Conservation (phyloP, 2,113 vertebrate species). For the Thalassoma bifasciatum region DNA sequence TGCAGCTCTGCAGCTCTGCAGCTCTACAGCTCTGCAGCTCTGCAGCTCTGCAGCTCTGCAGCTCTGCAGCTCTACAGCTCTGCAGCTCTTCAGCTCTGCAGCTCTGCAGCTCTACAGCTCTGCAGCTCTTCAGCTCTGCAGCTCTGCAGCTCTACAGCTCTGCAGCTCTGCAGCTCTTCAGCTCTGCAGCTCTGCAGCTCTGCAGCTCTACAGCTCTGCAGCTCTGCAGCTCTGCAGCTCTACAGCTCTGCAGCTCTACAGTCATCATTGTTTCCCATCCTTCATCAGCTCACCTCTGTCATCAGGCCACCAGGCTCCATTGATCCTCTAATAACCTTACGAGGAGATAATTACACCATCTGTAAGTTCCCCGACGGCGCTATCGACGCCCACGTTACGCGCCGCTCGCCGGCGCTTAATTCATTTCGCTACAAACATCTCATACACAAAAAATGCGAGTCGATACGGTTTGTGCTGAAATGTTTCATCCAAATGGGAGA, state of each 20-base stretch:
- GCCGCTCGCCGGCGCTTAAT: constrained; percentile 63
- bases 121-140: no score
- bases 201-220: no score
- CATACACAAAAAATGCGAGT: constrained; percentile 58
- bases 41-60: no score
- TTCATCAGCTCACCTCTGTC: constrained; percentile 68
- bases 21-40: no score
- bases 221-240: no score
- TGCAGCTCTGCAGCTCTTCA: no score
- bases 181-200: no score
- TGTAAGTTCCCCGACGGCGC: constrained; percentile 68
- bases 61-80: no score
- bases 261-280: constrained; percentile 47
- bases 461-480: constrained; percentile 65
- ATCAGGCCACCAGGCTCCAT: constrained; percentile 63
- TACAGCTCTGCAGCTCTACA: constrained; percentile 8
- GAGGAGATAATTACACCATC: constrained; percentile 80
- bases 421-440: constrained; percentile 72
- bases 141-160: no score
- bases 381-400: constrained; percentile 69
- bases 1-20: no score
- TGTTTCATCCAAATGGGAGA: constrained; percentile 70
- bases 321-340: constrained; percentile 77
- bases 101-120: no score
- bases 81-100: no score